Percentiles rank a stretch among this genome's conserved stretches.
Evolutionary conservation across 2,113 vertebrate species (phyloP).

Genomic region (cat (Felis catus)): DNA sequence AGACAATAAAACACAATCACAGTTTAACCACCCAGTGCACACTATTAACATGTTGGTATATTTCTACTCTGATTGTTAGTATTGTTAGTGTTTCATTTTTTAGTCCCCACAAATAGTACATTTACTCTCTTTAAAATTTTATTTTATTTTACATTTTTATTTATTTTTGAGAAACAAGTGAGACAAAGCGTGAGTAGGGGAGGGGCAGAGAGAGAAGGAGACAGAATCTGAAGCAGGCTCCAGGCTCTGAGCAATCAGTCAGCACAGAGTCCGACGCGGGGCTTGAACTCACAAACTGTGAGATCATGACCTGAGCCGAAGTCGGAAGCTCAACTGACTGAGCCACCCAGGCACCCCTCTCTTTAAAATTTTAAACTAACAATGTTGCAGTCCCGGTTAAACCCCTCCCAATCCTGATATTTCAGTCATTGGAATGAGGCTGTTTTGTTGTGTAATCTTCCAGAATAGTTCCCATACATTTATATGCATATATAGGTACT

Average conservation of each 20-base stretch:
- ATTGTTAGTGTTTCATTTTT: not conserved
- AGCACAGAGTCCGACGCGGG: too few species aligned
- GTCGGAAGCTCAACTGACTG: too few species aligned
- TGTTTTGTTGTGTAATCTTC: not conserved
- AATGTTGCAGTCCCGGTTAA: not conserved
- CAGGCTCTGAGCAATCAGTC: too few species aligned
- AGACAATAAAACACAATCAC: not conserved
- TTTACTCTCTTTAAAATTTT: not conserved
- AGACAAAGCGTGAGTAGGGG: too few species aligned
- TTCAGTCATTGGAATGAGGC: not conserved
- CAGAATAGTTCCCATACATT: not conserved
- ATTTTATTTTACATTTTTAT: not conserved
- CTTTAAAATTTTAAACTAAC: not conserved
- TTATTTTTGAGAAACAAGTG: too few species aligned
- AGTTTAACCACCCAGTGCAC: not conserved
- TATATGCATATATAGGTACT: not conserved
- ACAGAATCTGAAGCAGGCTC: too few species aligned
- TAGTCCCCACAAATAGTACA: not conserved
- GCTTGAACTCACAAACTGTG: too few species aligned
- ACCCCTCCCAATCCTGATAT: not conserved
- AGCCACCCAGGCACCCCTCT: not conserved
- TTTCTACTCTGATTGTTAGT: not conserved
- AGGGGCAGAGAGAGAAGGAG: too few species aligned
- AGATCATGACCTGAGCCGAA: too few species aligned
- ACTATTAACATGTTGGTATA: not conserved